phyloP scores from a whole-genome alignment of 2,113 vertebrate genomes.

The Phasianus colchicus region DNA sequence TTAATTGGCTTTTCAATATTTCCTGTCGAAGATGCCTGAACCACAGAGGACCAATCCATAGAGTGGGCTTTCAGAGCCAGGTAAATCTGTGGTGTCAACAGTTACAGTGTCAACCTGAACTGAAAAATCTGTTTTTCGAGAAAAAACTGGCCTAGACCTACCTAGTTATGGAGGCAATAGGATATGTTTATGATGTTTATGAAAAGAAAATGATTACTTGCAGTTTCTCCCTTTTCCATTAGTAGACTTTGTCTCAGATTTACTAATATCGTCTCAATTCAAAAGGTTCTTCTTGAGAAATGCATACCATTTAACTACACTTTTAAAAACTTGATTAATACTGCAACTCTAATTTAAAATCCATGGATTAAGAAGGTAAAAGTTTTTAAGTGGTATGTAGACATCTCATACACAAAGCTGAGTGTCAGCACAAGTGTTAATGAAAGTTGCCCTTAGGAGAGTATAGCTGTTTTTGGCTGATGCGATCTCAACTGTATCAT shows the following conservation, averaged over 20 bases:
- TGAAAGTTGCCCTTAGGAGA: accelerated
- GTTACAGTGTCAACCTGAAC: background rate
- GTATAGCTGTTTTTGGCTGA: background rate
- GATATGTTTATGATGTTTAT: background rate
- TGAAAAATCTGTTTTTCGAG: background rate
- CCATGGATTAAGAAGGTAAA: slow-evolving; percentile 41
- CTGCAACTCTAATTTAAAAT: slow-evolving; percentile 40
- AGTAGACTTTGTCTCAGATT: background rate
- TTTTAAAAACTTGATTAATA: slow-evolving; percentile 12
- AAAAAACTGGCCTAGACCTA: background rate
- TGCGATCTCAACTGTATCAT: background rate
- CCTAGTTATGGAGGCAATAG: background rate
- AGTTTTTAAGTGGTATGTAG: slow-evolving; percentile 42
- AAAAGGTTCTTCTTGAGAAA: background rate
- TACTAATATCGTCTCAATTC: slow-evolving; percentile 12
- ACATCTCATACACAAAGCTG: slow-evolving; percentile 5
- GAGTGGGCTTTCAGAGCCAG: background rate
- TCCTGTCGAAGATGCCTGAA: background rate
- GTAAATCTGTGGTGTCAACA: background rate
- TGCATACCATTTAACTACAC: slow-evolving; percentile 17
- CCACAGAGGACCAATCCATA: background rate
- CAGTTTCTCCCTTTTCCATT: background rate
- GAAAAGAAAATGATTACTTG: background rate
- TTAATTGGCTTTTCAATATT: background rate
- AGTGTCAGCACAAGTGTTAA: background rate